These are phyloP conservation scores for Megalurothrips usitatus DNA, from an alignment of 2,888 invertebrate genomes.

Conservation along the genomic window DNA sequence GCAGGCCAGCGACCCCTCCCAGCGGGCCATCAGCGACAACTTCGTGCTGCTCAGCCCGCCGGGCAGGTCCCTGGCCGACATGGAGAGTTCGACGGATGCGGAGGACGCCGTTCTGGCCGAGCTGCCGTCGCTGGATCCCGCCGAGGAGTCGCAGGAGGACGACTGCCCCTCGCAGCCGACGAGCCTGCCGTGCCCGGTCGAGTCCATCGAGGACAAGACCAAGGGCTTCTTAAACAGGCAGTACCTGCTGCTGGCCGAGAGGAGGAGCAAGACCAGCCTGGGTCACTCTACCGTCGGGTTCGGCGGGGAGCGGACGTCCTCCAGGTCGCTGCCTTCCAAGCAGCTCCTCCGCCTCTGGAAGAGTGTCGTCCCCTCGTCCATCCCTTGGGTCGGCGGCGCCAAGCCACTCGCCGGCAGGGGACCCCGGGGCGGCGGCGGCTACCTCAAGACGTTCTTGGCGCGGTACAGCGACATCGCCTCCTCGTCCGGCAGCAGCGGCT, in stretches of 20 bases:
- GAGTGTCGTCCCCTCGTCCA: background rate
- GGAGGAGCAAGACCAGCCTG: background rate
- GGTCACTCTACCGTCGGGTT: background rate
- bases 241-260: conserved; percentile 9
- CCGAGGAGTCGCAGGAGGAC: background rate
- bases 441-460: conserved; percentile 18
- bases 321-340: conserved; percentile 5
- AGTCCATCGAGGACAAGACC: background rate
- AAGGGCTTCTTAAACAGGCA: background rate
- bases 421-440: conserved; percentile 7
- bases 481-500: background rate
- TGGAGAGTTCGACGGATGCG: background rate
- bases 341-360: background rate
- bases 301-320: background rate
- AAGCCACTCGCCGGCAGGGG: background rate
- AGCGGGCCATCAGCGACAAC: conserved; percentile 20
- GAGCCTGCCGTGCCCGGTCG: background rate
- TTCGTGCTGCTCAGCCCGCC: conserved; percentile 17
- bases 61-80: background rate
- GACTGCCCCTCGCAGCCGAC: background rate
- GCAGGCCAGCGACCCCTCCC: conserved; percentile 13
- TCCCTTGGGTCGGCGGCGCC: background rate
- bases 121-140: background rate
- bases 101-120: background rate
- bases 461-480: conserved; percentile 17